Evolutionary conservation across 2,797 vertebrate species (phyloP).

Genomic region (Micromesistius poutassou): DNA sequence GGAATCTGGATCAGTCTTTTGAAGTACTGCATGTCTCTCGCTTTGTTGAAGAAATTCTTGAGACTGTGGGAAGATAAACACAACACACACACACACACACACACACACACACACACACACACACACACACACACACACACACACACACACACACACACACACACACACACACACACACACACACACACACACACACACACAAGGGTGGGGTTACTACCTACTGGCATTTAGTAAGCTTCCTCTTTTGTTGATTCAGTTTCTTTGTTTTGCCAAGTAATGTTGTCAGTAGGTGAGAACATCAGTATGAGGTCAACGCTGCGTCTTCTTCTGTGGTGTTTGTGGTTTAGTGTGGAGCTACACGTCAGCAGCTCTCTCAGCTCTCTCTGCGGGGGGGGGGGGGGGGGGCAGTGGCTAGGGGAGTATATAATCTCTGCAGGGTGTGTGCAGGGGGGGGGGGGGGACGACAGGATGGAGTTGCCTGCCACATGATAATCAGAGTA

Average conservation of each 20-base stretch:
- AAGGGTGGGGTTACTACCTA: too few relatives aligned
- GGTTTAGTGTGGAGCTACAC: neutral
- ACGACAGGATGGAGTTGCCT: conserved; percentile 33
- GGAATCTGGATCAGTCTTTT: conserved; percentile 98
- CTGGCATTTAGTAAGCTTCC: too few relatives aligned
- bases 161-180: neutral
- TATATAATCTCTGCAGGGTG: conserved; percentile 35
- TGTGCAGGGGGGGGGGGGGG: conserved; percentile 25
- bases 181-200: neutral
- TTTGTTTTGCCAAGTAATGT: too few relatives aligned
- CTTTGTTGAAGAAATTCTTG: conserved; percentile 90
- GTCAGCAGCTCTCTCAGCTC: neutral
- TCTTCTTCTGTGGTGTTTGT: neutral
- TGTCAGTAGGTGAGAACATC: too few relatives aligned
- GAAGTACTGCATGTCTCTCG: conserved; percentile 94
- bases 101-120: too few relatives aligned
- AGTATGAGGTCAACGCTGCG: neutral
- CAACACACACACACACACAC: neutral
- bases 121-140: neutral
- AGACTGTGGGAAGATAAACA: conserved; percentile 72
- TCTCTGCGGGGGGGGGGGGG: neutral
- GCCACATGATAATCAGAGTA: neutral
- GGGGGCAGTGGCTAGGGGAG: conserved; percentile 4
- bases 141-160: neutral
- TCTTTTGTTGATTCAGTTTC: neutral